These are phyloP conservation scores for Alexandromys fortis DNA, from an alignment of 2,113 vertebrate species.

Conservation along the genomic window DNA sequence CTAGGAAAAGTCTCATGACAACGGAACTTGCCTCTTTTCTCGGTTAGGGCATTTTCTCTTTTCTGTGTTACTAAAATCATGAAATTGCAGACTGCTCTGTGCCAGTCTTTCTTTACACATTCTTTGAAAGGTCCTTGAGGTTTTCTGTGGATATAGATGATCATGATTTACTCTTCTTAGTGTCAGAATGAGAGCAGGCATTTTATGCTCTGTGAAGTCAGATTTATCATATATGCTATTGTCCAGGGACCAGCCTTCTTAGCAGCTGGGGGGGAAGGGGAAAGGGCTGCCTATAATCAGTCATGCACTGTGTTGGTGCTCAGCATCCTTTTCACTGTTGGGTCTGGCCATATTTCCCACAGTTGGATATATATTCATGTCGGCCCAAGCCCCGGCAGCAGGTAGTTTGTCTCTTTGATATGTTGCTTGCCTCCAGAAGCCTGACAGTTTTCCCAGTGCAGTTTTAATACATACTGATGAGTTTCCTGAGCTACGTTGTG, in stretches of 20 bases:
- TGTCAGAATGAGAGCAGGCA: conserved; percentile 10
- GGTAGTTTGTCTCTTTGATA: conserved; percentile 82
- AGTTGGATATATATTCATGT: conserved; percentile 79
- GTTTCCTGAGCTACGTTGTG: conserved; percentile 67
- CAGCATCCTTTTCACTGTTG: conserved; percentile 61
- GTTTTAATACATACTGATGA: conserved; percentile 78
- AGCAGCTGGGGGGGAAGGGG: conserved; percentile 12
- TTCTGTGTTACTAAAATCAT: neutral
- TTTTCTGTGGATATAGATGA: conserved; percentile 63
- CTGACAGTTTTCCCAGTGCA: conserved; percentile 76
- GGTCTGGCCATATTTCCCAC: conserved; percentile 80
- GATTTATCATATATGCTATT: conserved; percentile 52
- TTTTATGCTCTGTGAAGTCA: conserved; percentile 54
- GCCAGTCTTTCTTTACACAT: neutral
- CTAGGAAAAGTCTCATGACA: neutral
- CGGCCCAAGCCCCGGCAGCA: conserved; percentile 76
- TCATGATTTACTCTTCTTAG: conserved; percentile 61
- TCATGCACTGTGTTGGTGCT: conserved; percentile 64
- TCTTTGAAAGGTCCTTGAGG: conserved; percentile 23
- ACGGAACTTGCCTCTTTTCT: neutral
- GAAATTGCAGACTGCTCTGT: neutral
- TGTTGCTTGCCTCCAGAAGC: conserved; percentile 77
- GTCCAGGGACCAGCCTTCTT: conserved; percentile 42
- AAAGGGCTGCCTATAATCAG: conserved; percentile 62
- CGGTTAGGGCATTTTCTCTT: neutral